Base-by-base conservation (phyloP, 2,113 vertebrate species). In the Donacobius atricapilla region DNA sequence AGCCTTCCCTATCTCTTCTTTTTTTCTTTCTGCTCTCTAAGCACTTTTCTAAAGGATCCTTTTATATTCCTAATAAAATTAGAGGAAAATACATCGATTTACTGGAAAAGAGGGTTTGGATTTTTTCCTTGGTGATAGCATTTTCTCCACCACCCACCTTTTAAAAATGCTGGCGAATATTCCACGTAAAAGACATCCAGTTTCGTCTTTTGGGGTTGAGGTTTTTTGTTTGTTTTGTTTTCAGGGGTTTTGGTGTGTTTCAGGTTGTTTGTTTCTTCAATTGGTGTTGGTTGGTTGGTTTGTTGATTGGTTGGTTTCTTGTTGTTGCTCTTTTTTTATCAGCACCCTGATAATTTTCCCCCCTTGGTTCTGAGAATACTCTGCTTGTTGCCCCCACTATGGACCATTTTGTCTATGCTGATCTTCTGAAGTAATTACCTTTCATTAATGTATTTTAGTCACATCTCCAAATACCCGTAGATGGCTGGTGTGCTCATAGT, bases 41-140 rank as follows among this genome's bases (percentile, higher is more conserved):
- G 99, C 99, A 99, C 98, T 99, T 99, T 98, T 99, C 97, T 98
- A 98, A 98, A 98, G 98, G 98, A 98, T 99, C 98, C 98, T 98
- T 99, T 98, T 99, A 98, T 98, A 99, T 98, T 98, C 98, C 99
- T 99, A 99, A 99, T 99, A 99, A 98, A 98, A 98, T 98, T 98
- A 98, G 98, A 98, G 97, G 96, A 97, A 98, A 98, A 98, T 98
- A 98, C 98, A 98, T 98, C 97, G 98, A 98, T 98, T 98, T 98
- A 98, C 98, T 98, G 98, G 98, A 98, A 98, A 98, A 98, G 97
- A 97, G 85, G 89, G 93, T 85, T 91, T 94, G 83, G 48, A n/a
- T 40, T 82, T 82, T 92, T 83, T 40, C 65, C 53, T 83, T 87
- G 76, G 83, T 77, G 84, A 87, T 78, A 97, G 89, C 95, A 95